Evolutionary conservation across 2,113 vertebrate species (phyloP).

Genomic region (Sigmodon hispidus): DNA sequence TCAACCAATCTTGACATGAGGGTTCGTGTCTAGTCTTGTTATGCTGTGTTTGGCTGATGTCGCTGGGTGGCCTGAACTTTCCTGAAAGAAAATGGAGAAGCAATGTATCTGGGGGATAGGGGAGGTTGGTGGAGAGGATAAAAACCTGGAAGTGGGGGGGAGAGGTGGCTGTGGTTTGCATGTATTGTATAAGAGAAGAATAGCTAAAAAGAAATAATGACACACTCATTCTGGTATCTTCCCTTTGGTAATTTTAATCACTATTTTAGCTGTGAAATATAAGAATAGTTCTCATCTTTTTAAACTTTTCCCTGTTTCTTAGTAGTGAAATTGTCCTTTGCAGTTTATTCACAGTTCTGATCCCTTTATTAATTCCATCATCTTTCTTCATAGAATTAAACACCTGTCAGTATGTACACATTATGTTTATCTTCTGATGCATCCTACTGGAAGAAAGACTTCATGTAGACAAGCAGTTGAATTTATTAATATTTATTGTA

Average conservation of each 20-base stretch:
- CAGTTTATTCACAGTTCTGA: background rate
- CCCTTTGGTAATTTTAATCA: background rate
- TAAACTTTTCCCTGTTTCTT: background rate
- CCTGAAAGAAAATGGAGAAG: background rate
- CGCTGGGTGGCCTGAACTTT: too few relatives aligned
- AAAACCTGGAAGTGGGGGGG: background rate
- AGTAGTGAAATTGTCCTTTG: background rate
- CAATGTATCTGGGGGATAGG: background rate
- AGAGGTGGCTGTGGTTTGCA: too few relatives aligned
- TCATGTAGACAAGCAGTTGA: background rate
- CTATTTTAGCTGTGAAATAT: background rate
- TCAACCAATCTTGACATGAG: background rate
- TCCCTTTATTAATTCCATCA: accelerated
- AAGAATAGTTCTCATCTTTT: background rate
- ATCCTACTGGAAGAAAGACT: background rate
- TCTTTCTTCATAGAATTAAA: background rate
- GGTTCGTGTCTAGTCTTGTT: background rate
- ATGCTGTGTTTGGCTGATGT: too few relatives aligned
- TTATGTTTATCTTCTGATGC: background rate
- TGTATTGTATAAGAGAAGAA: background rate
- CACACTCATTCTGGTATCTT: background rate
- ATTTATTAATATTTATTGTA: too few relatives aligned
- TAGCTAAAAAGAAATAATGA: too few relatives aligned
- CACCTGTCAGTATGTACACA: background rate
- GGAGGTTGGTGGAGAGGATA: too few relatives aligned